Evolutionary conservation across 2,888 invertebrate genomes (phyloP), one percentile per base, ranked within the genome.

Genomic region (Caenorhabditis virilis): DNA sequence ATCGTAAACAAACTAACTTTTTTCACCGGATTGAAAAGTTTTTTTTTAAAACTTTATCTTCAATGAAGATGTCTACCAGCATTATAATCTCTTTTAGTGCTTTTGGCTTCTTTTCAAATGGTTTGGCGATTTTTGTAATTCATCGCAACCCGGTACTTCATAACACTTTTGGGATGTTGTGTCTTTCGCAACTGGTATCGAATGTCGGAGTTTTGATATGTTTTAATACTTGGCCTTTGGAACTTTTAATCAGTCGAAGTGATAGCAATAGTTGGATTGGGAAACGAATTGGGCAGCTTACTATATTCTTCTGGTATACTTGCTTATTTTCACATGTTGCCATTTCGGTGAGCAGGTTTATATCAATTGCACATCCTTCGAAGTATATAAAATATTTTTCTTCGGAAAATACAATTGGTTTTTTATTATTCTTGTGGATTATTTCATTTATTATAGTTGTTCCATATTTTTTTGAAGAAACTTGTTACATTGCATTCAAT

Each of bases 271-370:
- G 53, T 26, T 1, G 36, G 15, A 23, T 25, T 23, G 56, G 51
- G 20, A 67, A 64, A 23, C 26, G 53, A 4, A 54, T 72, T 38
- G 72, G 72, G 2, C 72, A 72, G 18, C 45, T 62, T 25, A 65
- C 59, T 5, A 67, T 72, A 1, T 49, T 72, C 39, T 69, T 72
- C 51, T 72, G 72, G 72, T 67, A 66, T 55, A 62, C 51, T 16
- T 69, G 72, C 38, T 56, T 69, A 11, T 51, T 69, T n/a, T 61
- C 67, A 18, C 72, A 72, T 42, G 30, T 72, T 27, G 66, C 69
- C 2, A 59, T 69, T 30, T 67, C 69, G 4, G 46, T 69, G 46
- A 72, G 69, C 38, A 61, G 72, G 13, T 65, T 62, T 20, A 41
- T 67, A 11, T 56, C 72, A 1, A 72, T 72, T 25, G 67, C 65